A percentile compares a stretch with the other conserved stretches of the same genome.
phyloP scores from a whole-genome alignment of 2,113 vertebrate species.

The pig (Sus scrofa) region T2T-Sscrofa CM000812.6:6795501-6796000 shows the following conservation, averaged over 20 bases:
- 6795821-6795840: neutral
- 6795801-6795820: neutral
- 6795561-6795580: neutral
- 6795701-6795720: neutral
- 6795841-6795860: neutral
- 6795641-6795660: too few relatives aligned
- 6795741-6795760: neutral
- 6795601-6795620: neutral
- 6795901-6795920: neutral
- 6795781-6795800: neutral
- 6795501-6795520: too few relatives aligned
- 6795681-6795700: too few relatives aligned
- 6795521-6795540: neutral
- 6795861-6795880: neutral
- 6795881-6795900: neutral
- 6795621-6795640: neutral
- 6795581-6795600: too few relatives aligned
- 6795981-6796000: neutral
- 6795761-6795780: neutral
- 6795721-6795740: neutral
- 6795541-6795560: accelerated
- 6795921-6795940: neutral
- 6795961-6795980: neutral
- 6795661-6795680: too few relatives aligned
- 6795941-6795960: neutral